Evolutionary conservation across 2,113 vertebrate species (phyloP).

Genomic region (Oncorhynchus nerka): DNA sequence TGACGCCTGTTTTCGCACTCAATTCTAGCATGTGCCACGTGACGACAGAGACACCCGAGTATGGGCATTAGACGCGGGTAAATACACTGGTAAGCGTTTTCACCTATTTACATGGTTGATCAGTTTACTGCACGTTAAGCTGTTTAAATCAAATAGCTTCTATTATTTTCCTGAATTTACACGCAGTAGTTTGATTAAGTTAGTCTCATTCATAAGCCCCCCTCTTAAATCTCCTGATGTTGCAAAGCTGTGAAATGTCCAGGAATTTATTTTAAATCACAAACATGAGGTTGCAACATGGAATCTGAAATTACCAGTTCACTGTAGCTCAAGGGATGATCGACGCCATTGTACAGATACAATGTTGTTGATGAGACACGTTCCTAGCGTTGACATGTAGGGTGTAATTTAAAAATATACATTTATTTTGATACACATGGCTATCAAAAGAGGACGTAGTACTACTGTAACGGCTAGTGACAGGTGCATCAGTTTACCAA

Average conservation of each 20-base stretch:
- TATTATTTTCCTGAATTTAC: neutral
- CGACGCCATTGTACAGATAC: neutral
- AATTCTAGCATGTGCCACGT: constrained; percentile 39
- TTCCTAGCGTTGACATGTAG: too few species aligned
- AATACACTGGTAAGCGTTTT: constrained; percentile 32
- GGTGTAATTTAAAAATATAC: too few species aligned
- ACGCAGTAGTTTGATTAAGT: too few species aligned
- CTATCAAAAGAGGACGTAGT: neutral
- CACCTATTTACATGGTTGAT: constrained; percentile 4
- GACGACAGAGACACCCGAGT: constrained; percentile 19
- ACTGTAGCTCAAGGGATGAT: neutral
- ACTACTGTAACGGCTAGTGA: neutral
- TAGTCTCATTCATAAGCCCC: too few species aligned
- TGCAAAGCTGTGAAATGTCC: neutral
- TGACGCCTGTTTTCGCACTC: constrained; percentile 21
- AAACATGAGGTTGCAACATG: neutral
- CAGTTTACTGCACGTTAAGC: neutral
- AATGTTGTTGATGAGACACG: neutral
- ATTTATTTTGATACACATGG: too few species aligned
- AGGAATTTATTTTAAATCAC: neutral
- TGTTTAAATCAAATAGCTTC: neutral
- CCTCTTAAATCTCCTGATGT: neutral
- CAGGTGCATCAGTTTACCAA: neutral
- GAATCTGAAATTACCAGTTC: neutral
- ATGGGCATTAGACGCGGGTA: constrained; percentile 12